Evolutionary conservation across 2,113 vertebrate species (phyloP), one percentile per base, ranked within the genome.

Genomic region (Eurypyga helias): DNA sequence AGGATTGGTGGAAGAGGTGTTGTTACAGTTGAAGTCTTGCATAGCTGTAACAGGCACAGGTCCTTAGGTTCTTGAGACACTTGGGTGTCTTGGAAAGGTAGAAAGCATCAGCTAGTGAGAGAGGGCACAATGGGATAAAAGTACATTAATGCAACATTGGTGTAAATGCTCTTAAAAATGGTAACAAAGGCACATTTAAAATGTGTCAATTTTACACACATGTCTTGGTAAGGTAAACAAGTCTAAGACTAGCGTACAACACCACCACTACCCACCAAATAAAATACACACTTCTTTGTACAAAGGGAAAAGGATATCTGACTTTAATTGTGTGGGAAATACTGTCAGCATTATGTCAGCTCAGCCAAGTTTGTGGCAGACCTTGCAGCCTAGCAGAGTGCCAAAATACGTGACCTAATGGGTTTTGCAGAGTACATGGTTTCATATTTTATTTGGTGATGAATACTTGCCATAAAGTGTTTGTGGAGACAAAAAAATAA

Each of bases 371-470:
- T 64, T 89, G 76, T 87, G 95, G 86, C 52, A 93, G 79, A 77
- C 36, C 62, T 77, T 86, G 82, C n/a, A 88, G 91, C 57, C 73
- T 43, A 87, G 64, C 29, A 19, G 38, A 83, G 67, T 88, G 93
- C 79, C 83, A 90, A 83, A 83, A 86, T 46, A 46, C 43, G 64
- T 95, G 64, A 86, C 49, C 64, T 86, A 73, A 69, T 80, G 38
- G 29, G 55, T 60, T 95, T 86, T 92, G 60, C 67, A 86, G 62
- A 48, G 51, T 84, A 81, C 52, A 34, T 60, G 48, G 81, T 75
- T 48, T 95, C 86, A 21, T 72, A 45, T 49, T 83, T 95, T 82
- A 95, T 81, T 82, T 93, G 72, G 79, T 81, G 67, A 84, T 90
- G 83, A 89, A 69, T 62, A 41, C 34, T 87, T 84, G 52, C 86